Evolutionary conservation across 2,113 vertebrate species (phyloP).

Genomic region (Ameiurus melas): DNA sequence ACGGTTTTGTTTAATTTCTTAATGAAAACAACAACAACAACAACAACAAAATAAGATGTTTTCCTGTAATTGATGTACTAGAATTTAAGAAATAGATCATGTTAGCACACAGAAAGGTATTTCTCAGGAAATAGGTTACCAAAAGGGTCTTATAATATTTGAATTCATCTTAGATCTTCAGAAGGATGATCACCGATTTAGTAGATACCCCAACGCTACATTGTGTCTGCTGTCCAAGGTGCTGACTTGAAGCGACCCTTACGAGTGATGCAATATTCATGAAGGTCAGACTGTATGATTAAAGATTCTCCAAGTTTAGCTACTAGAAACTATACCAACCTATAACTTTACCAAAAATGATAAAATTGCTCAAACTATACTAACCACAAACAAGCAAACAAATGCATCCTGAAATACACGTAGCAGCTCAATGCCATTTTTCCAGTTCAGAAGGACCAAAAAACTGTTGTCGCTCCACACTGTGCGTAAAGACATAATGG

Average conservation of each 20-base stretch:
- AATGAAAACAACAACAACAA: neutral
- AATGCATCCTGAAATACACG: neutral
- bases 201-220: neutral
- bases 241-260: conserved; percentile 23
- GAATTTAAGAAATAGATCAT: neutral
- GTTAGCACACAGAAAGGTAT: neutral
- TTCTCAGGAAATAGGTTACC: neutral
- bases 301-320: neutral
- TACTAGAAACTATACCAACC: neutral
- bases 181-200: neutral
- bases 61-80: neutral
- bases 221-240: conserved; percentile 29
- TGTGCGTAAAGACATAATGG: neutral
- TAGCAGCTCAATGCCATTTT: neutral
- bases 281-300: neutral
- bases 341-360: neutral
- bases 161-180: neutral
- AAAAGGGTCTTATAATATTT: neutral
- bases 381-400: too few relatives aligned
- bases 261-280: neutral
- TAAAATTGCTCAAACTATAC: neutral
- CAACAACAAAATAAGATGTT: neutral
- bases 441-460: neutral
- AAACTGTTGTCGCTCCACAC: neutral
- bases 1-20: neutral